A percentile compares a stretch with the other conserved stretches of the same genome.
These are phyloP conservation scores for Oryzaephilus surinamensis DNA, from an alignment of 1,140 invertebrate species.

Conservation along the genomic window DNA sequence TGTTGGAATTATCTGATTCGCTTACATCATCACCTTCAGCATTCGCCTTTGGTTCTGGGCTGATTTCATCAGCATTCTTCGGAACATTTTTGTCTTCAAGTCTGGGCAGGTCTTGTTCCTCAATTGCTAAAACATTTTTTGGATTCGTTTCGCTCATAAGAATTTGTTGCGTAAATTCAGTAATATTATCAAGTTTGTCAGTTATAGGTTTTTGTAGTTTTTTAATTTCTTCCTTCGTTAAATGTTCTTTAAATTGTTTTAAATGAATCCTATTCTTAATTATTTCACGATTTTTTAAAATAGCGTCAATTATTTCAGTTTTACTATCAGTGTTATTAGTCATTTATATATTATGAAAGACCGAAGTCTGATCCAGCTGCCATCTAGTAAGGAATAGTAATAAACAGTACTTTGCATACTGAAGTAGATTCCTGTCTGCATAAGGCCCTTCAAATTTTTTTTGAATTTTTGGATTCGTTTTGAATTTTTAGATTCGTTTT, in stretches of 20 bases:
- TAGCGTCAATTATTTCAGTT: conserved; percentile 12
- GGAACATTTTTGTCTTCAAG: conserved; percentile 1
- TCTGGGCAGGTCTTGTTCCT: conserved; percentile 4
- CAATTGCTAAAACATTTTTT: conserved; percentile 12
- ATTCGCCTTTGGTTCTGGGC: conserved; percentile 7
- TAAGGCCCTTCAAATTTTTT: conserved; percentile 8
- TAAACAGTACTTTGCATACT: conserved; percentile 1
- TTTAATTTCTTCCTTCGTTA: conserved; percentile 11
- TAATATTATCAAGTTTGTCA: conserved; percentile 12
- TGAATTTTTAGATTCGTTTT: conserved; percentile 5
- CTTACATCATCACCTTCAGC: conserved; percentile 10
- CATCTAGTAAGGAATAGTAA: too few relatives aligned
- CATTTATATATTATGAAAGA: conserved; percentile 11
- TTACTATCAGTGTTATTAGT: conserved; percentile 12
- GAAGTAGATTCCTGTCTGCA: conserved; percentile 5
- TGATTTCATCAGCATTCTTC: conserved; percentile 1
- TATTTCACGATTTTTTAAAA: conserved; percentile 10
- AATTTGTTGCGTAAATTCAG: conserved; percentile 9
- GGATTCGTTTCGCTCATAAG: conserved; percentile 10
- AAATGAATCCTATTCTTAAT: conserved; percentile 7
- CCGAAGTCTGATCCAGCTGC: conserved; percentile 6
- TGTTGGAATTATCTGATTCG: conserved; percentile 1
- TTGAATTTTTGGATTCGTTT: conserved; percentile 12
- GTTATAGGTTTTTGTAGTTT: conserved; percentile 10
- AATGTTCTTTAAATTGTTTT: conserved; percentile 11